Conservation (phyloP, 2,113 vertebrate genomes). For the Eublepharis macularius region DNA sequence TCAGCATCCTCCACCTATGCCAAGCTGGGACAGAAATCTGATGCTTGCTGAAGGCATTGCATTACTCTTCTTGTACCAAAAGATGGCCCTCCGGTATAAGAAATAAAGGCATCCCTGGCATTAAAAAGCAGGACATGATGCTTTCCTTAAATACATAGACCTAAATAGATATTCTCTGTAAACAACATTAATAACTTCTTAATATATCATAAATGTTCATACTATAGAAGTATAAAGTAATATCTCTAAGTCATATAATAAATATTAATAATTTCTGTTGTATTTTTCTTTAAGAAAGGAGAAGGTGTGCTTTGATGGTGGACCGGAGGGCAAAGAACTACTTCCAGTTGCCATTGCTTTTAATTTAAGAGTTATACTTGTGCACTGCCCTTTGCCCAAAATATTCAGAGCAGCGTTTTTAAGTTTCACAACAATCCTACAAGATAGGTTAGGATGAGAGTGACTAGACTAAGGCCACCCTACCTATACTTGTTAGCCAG, state of each 20-base stretch:
- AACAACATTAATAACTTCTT: not conserved
- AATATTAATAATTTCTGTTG: not conserved
- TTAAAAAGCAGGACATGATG: not conserved
- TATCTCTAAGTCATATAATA: not conserved
- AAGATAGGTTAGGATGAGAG: too few species aligned
- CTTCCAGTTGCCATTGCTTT: not conserved
- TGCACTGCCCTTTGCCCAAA: not conserved
- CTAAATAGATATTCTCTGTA: not conserved
- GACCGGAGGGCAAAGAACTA: too few species aligned
- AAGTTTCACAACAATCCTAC: too few species aligned
- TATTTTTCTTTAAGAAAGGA: too few species aligned
- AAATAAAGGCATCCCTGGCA: conserved; percentile 6
- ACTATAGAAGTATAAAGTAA: not conserved
- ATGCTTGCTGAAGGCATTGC: conserved; percentile 10
- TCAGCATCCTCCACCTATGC: too few species aligned
- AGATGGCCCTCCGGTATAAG: conserved; percentile 56
- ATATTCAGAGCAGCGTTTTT: not conserved
- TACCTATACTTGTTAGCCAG: too few species aligned
- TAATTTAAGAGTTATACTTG: not conserved
- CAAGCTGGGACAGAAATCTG: too few species aligned
- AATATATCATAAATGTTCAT: not conserved
- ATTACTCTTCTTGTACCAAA: conserved; percentile 30
- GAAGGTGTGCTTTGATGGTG: not conserved
- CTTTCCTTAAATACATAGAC: not conserved
- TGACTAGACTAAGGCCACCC: too few species aligned